Evolutionary conservation across 2,888 invertebrate species (phyloP).

Genomic region (Plagiodera versicolora): DNA sequence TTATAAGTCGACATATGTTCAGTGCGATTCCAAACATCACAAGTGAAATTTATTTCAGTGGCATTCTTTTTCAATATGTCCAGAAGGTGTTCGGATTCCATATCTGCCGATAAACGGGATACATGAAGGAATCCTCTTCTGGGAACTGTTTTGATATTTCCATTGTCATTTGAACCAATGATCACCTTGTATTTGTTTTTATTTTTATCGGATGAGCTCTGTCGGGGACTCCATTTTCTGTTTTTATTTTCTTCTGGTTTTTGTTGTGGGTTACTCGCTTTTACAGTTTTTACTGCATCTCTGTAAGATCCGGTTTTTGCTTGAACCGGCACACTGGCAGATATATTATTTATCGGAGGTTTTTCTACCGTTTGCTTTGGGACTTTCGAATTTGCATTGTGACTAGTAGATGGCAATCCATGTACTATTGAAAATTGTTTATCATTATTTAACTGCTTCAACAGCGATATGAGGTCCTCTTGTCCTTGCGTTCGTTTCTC

Average conservation of each 20-base stretch:
- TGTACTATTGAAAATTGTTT: background rate
- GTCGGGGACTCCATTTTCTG: background rate
- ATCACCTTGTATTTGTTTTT: background rate
- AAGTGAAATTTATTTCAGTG: background rate
- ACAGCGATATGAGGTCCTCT: background rate
- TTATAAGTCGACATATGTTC: slow-evolving; percentile 1
- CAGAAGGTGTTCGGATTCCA: background rate
- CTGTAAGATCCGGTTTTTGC: background rate
- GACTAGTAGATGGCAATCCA: slow-evolving; percentile 7
- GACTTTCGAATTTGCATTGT: background rate
- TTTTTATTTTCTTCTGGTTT: background rate
- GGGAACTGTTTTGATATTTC: background rate
- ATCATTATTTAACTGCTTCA: slow-evolving; percentile 3
- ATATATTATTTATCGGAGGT: no score
- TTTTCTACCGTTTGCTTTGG: background rate
- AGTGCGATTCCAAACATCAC: slow-evolving; percentile 7
- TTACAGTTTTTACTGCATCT: background rate
- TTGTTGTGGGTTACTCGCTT: background rate
- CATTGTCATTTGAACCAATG: slow-evolving; percentile 4
- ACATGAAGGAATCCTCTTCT: slow-evolving; percentile 2
- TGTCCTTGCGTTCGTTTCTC: background rate
- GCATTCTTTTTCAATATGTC: background rate
- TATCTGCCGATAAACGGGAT: slow-evolving; percentile 1
- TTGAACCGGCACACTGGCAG: background rate
- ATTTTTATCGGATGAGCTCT: background rate